Evolutionary conservation across 2,113 vertebrate species (phyloP).

Genomic region (Cyrtonyx montezumae): DNA sequence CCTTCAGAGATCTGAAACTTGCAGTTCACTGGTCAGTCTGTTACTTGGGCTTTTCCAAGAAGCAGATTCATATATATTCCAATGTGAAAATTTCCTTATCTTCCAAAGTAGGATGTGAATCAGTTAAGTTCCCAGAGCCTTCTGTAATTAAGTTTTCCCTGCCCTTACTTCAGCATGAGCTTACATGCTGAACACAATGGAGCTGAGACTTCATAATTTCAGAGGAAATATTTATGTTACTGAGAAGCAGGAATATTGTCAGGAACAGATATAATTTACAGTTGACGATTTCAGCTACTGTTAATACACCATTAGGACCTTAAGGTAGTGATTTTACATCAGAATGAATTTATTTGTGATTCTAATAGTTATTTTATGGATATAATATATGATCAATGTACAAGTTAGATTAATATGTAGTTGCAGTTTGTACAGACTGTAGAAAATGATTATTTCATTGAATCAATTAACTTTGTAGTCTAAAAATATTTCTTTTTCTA

Average conservation of each 20-base stretch:
- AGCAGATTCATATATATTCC: neutral
- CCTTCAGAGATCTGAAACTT: neutral
- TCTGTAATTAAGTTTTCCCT: neutral
- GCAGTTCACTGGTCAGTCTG: neutral
- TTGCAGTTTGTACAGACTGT: constrained; percentile 13
- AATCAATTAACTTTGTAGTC: neutral
- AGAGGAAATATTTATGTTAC: neutral
- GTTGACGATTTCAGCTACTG: neutral
- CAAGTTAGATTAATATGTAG: neutral
- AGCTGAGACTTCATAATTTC: neutral
- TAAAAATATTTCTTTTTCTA: neutral
- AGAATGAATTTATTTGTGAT: neutral
- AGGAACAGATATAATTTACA: neutral
- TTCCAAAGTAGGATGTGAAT: neutral
- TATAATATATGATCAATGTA: neutral
- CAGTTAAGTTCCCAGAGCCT: neutral
- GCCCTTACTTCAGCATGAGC: neutral
- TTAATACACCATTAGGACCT: neutral
- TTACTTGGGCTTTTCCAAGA: neutral
- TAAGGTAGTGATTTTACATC: neutral
- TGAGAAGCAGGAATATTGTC: neutral
- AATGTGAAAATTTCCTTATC: neutral
- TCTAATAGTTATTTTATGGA: neutral
- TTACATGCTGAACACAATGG: neutral
- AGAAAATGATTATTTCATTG: neutral